Evolutionary conservation across 1,140 invertebrate species (phyloP), one percentile per base, ranked within the genome.

Genomic region (Neodiprion fabricii): DNA sequence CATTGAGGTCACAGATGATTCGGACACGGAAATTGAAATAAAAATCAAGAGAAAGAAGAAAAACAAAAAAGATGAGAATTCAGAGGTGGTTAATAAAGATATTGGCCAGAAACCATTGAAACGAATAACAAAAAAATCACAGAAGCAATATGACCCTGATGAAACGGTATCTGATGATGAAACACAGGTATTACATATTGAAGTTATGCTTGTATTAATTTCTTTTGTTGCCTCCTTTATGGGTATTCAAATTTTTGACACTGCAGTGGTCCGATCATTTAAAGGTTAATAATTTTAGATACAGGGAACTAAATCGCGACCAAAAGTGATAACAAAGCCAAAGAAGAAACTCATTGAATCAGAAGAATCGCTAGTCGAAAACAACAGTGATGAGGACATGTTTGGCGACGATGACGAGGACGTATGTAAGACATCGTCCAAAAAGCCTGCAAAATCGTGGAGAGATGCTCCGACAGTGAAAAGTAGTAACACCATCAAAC

Each of bases 11-110:
- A 61, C 53, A 17, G 53, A 86, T 72, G 82, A 82, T 76, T 84
- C 81, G 3, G 86, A 88, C 7, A 81, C 80, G 21, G 86, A 87
- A 70, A 88, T 85, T 73, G 85, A 85, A 72, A 81, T 89, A 73
- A 81, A 83, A 72, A 87, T 89, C 70, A 73, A 77, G 67, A 88
- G 84, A 66, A 87, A 87, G 73, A 76, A 70, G 12, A 83, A 80
- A 67, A 65, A 74, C 61, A 77, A 69, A 8, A 28, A 28, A 9
- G 17, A 1, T 67, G 68, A 74, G 17, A 40, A 66, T 10, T 69
- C 70, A 28, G 9, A 74, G 49, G 11, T 48, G 40, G 65, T 14
- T 53, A 72, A 78, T 28, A 78, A 74, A 69, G 47, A 9, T 66
- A 17, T 48, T 69, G 12, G 12, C 61, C 3, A 14, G 14, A 9